phyloP scores from a whole-genome alignment of 2,888 invertebrate genomes.

The Galerucella calmariensis region DNA sequence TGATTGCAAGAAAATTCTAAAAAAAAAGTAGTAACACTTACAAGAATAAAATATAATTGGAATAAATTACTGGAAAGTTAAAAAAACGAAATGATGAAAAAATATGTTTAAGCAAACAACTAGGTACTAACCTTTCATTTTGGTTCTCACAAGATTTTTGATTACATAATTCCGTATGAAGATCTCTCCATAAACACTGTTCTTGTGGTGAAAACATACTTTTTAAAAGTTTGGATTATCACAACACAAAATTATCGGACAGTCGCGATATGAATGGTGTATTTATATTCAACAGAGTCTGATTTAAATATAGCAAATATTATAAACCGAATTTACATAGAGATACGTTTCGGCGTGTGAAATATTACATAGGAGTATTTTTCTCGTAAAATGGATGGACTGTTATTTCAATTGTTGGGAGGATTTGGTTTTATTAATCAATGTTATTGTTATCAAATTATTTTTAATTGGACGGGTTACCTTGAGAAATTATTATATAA shows the following conservation, averaged over 20 bases:
- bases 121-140: conserved; percentile 32
- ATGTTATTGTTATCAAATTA: neutral
- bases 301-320: too few relatives aligned
- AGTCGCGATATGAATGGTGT: too few relatives aligned
- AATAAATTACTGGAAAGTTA: too few relatives aligned
- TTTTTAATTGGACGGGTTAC: neutral
- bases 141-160: conserved; percentile 32
- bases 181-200: conserved; percentile 27
- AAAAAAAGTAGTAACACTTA: too few relatives aligned
- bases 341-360: neutral
- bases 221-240: too few relatives aligned
- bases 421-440: neutral
- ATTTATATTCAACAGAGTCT: too few relatives aligned
- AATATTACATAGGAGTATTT: neutral
- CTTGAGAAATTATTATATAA: neutral
- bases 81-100: too few relatives aligned
- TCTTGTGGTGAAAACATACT: neutral
- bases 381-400: neutral
- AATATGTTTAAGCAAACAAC: too few relatives aligned
- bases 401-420: neutral
- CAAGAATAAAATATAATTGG: too few relatives aligned
- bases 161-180: conserved; percentile 29
- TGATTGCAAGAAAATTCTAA: too few relatives aligned
- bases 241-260: too few relatives aligned
- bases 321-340: neutral